Evolutionary conservation across 2,797 vertebrate species (phyloP), one percentile per base, ranked within the genome.

Genomic region (Argya squamiceps): DNA sequence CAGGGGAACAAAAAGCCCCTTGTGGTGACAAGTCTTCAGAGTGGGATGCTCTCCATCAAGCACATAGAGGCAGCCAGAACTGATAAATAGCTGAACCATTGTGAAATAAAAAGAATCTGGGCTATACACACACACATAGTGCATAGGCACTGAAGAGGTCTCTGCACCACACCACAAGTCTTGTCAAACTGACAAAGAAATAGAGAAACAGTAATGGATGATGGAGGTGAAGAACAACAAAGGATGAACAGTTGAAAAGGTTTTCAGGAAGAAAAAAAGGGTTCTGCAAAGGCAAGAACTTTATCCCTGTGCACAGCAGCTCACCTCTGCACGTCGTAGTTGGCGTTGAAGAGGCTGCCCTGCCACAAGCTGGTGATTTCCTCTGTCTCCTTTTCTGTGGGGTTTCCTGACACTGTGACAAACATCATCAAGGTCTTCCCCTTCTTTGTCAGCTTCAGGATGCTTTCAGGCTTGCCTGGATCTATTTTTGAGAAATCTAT

Each of bases 341-440:
- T 99, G 76, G 99, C 99, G 2, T 99, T 99, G 98, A 99, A 99
- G 37, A 99, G 99, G 79, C 99, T 99, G 56, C 99, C 98, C 97
- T 99, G 99, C 99, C 99, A 99, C 94, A 99, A 96, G 90, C 99
- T 98, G 12, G 99, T 99, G 89, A 99, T 97, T 94, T 99, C 98
- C 89, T 99, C 99, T 0, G 98, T 99, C 97, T 99, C 99, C 86
- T 99, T 99, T 96, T 99, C 99, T 0, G 98, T 98, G n/a, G 99
- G 99, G 55, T 97, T 97, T 78, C 99, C 99, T 0, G 99, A 99
- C 87, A 99, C 99, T 0, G 99, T 99, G 8, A 98, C 99, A 65
- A 99, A 99, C 93, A 99, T 99, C 99, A 99, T 99, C 77, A 99
- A 96, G 0, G 99, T 99, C 96, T 98, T 98, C 64, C 99, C 99